Conservation (phyloP, 2,888 invertebrate genomes). For the Pantelozetes paolii region DNA sequence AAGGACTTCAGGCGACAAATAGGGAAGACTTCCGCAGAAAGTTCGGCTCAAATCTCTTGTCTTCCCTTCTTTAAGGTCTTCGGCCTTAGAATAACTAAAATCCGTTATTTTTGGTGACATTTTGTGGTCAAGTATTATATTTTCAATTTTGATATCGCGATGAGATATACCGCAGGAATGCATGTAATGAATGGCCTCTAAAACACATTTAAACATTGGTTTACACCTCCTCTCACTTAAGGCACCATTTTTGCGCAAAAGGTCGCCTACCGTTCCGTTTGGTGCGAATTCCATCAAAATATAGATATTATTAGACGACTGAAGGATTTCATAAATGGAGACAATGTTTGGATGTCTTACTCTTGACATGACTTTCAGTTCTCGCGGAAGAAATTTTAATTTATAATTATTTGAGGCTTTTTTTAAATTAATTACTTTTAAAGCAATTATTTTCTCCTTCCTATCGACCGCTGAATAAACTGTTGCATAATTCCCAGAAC, state of each 20-base stretch:
- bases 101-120: slow-evolving; percentile 13
- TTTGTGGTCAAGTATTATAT: slow-evolving; percentile 17
- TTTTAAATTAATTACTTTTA: slow-evolving; percentile 13
- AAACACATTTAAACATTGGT: not conserved
- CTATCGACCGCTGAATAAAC: not conserved
- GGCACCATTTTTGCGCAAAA: not conserved
- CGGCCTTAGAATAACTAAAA: slow-evolving; percentile 22
- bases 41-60: slow-evolving; percentile 4
- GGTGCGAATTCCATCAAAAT: slow-evolving; percentile 9
- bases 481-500: slow-evolving; percentile 20
- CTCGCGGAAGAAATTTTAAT: slow-evolving; percentile 9
- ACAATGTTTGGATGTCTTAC: slow-evolving; percentile 19
- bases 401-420: slow-evolving; percentile 5
- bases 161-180: slow-evolving; percentile 1
- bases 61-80: not conserved
- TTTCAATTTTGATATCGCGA: slow-evolving; percentile 13
- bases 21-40: slow-evolving; percentile 21
- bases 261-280: not conserved
- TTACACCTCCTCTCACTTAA: not conserved
- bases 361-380: slow-evolving; percentile 8
- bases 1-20: slow-evolving; percentile 23
- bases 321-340: slow-evolving; percentile 20
- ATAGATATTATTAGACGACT: not conserved
- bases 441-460: slow-evolving; percentile 5
- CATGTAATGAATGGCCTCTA: slow-evolving; percentile 15